A percentile compares a stretch with the other conserved stretches of the same genome.
Conservation (phyloP, 2,797 vertebrate genomes). For the Yasuhikotakia modesta region DNA sequence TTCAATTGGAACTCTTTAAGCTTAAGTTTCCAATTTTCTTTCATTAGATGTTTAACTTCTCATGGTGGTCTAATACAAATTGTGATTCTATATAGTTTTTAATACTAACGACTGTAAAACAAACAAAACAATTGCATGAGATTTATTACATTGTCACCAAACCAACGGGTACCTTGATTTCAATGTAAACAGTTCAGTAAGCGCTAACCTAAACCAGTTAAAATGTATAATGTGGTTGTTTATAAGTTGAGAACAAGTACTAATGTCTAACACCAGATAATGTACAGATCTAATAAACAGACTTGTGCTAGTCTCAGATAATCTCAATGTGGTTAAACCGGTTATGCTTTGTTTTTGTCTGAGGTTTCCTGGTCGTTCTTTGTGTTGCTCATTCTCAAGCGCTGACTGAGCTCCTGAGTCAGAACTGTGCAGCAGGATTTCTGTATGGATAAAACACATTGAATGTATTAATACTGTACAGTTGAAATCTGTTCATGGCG, state of each 20-base stretch:
- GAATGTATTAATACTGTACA: neutral
- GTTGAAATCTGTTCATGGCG: neutral
- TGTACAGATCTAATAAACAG: slow-evolving; percentile 14
- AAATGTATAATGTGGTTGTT: neutral
- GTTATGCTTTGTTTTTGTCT: slow-evolving; percentile 80
- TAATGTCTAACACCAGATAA: slow-evolving; percentile 6
- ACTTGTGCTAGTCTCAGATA: neutral
- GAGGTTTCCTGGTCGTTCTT: slow-evolving; percentile 73
- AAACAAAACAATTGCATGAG: neutral
- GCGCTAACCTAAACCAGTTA: neutral
- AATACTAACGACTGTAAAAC: neutral
- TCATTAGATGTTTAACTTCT: slow-evolving; percentile 2
- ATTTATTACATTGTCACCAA: slow-evolving; percentile 1
- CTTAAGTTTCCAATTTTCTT: neutral
- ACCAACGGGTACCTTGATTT: neutral
- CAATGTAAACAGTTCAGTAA: neutral
- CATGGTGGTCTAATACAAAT: neutral
- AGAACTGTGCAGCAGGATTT: slow-evolving; percentile 85
- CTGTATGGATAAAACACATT: slow-evolving; percentile 66
- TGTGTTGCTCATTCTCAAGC: slow-evolving; percentile 71
- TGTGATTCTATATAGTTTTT: neutral
- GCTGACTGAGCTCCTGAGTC: slow-evolving; percentile 83
- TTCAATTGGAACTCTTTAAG: neutral
- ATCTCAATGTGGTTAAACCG: neutral
- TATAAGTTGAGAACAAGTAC: neutral